phyloP scores from a whole-genome alignment of 2,888 invertebrate species.

The Melanargia galathea region DNA sequence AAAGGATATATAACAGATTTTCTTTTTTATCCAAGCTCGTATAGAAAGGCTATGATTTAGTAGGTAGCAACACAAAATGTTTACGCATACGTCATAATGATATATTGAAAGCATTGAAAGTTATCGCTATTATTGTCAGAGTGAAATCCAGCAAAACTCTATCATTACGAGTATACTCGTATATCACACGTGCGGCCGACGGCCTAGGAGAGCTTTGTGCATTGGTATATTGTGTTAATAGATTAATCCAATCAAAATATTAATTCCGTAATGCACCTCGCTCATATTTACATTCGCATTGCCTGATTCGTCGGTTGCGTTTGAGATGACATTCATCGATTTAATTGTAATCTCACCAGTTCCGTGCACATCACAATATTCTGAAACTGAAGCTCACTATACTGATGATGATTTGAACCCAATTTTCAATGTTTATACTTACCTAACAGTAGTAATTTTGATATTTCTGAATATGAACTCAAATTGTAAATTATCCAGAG shows the following conservation, averaged over 20 bases:
- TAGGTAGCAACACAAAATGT: conserved; percentile 13
- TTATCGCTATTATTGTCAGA: conserved; percentile 22
- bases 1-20: conserved; percentile 28
- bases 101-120: conserved; percentile 21
- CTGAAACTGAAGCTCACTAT: background rate
- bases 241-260: conserved; percentile 81
- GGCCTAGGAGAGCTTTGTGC: conserved; percentile 58
- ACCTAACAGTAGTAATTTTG: conserved; percentile 12
- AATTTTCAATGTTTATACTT: conserved; percentile 1
- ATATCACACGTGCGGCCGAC: conserved; percentile 34
- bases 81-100: conserved; percentile 24
- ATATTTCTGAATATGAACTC: conserved; percentile 53
- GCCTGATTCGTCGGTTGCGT: conserved; percentile 64
- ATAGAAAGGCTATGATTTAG: conserved; percentile 25
- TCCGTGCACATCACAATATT: conserved; percentile 16
- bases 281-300: conserved; percentile 74
- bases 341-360: conserved; percentile 40
- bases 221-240: conserved; percentile 73
- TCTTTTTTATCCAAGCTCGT: conserved; percentile 30
- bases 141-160: conserved; percentile 26
- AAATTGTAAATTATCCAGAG: conserved; percentile 68
- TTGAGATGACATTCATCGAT: conserved; percentile 60
- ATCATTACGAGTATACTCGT: conserved; percentile 35
- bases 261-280: conserved; percentile 71
- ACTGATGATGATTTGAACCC: background rate